Conservation (phyloP, 2,113 vertebrate species). For the Melanocharis versteri region DNA sequence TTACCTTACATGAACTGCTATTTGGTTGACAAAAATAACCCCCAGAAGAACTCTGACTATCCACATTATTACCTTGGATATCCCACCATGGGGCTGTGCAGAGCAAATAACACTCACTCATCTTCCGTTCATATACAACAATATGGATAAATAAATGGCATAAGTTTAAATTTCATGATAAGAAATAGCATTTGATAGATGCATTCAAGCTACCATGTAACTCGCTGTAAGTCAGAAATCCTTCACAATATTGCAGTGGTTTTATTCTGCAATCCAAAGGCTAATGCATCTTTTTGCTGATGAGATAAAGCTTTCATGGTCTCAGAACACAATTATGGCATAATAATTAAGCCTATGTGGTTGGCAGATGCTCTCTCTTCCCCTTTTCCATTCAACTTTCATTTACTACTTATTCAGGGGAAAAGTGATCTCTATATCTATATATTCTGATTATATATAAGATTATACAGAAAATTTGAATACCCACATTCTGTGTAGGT, state of each 20-base stretch:
- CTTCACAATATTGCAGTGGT: not conserved
- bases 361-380: not conserved
- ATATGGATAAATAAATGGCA: not conserved
- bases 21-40: constrained; percentile 32
- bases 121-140: not conserved
- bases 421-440: not conserved
- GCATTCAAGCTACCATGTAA: not conserved
- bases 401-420: not conserved
- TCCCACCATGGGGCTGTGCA: not conserved
- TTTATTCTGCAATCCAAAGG: not conserved
- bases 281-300: not conserved
- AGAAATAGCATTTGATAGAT: not conserved
- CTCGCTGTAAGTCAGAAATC: not conserved
- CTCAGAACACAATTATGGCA: not conserved
- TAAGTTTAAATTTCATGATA: not conserved
- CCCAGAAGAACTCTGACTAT: constrained; percentile 1
- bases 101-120: constrained; percentile 9
- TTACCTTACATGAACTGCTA: constrained; percentile 21
- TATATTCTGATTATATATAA: not conserved
- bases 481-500: not conserved
- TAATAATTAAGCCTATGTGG: not conserved
- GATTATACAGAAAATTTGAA: not conserved
- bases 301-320: not conserved
- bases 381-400: not conserved
- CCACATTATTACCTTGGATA: constrained; percentile 22